These are phyloP conservation scores for Caradrina kadenii DNA, from an alignment of 2,888 invertebrate species.

Conservation along the genomic window DNA sequence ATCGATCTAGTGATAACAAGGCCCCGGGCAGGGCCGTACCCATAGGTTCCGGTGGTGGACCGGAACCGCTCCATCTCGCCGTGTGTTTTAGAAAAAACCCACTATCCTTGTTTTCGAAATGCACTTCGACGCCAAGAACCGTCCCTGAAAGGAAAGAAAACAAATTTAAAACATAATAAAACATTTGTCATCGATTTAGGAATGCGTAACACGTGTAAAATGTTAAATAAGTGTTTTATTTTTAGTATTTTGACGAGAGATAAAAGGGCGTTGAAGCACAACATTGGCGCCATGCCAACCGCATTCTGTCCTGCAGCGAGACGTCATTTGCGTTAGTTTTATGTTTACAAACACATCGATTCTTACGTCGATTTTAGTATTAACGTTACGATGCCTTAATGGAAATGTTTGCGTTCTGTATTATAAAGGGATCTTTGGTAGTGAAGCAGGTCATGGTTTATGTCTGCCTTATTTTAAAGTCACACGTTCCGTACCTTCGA, in stretches of 20 bases:
- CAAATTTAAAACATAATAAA: conserved; percentile 68
- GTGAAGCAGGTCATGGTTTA: conserved; percentile 50
- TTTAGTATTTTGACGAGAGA: conserved; percentile 77
- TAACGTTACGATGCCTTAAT: conserved; percentile 24
- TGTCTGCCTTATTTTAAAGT: conserved; percentile 49
- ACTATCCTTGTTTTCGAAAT: conserved; percentile 97
- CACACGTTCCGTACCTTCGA: conserved; percentile 30
- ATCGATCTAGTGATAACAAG: conserved; percentile 95
- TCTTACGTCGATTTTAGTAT: conserved; percentile 59
- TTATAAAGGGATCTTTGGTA: conserved; percentile 17
- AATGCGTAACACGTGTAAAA: conserved; percentile 77
- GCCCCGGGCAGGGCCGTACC: conserved; percentile 91
- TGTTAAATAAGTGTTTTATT: conserved; percentile 82
- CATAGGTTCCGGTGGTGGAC: conserved; percentile 86
- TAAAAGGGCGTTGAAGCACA: conserved; percentile 81
- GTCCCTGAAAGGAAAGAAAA: conserved; percentile 91
- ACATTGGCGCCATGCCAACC: conserved; percentile 82
- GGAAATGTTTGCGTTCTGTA: conserved; percentile 1
- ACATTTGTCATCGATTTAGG: conserved; percentile 65
- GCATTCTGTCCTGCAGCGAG: conserved; percentile 76
- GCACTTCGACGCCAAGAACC: conserved; percentile 95
- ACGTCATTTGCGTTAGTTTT: conserved; percentile 72
- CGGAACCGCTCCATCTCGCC: conserved; percentile 92
- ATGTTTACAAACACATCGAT: conserved; percentile 82
- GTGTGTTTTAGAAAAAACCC: conserved; percentile 97